Percentiles rank a stretch among this genome's conserved stretches.
Evolutionary conservation across 2,888 invertebrate species (phyloP).

Genomic region (Pocota personata): DNA sequence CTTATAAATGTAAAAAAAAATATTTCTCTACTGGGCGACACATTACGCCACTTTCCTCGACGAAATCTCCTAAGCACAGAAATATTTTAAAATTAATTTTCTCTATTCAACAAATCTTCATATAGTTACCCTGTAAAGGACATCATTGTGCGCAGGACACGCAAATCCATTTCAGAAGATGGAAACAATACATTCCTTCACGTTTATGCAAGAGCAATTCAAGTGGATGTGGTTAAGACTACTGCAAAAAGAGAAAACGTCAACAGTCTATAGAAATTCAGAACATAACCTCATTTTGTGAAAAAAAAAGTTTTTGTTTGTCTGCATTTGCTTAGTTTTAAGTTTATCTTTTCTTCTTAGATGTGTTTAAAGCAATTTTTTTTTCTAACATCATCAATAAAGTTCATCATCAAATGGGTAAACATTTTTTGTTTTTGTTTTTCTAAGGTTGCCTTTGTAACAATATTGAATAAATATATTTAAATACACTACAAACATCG

Average conservation of each 20-base stretch:
- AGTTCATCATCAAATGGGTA: not conserved
- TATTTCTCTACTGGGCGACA: too few relatives aligned
- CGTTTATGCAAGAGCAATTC: constrained; percentile 38
- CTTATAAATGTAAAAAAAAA: too few relatives aligned
- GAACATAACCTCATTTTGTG: constrained; percentile 53
- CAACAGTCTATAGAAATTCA: constrained; percentile 34
- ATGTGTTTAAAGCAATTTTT: not conserved
- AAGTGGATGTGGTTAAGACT: constrained; percentile 50
- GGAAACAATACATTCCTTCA: constrained; percentile 31
- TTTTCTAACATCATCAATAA: not conserved
- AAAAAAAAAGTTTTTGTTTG: constrained; percentile 6
- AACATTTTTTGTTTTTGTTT: not conserved
- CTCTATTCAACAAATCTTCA: not conserved
- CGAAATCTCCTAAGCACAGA: not conserved
- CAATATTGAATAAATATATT: not conserved
- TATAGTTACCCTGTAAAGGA: constrained; percentile 30
- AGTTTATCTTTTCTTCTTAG: not conserved
- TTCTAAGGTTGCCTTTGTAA: not conserved
- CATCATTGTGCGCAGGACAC: constrained; percentile 57
- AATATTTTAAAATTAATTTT: not conserved
- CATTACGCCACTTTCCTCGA: too few relatives aligned
- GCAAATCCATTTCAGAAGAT: constrained; percentile 44
- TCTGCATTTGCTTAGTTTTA: constrained; percentile 6
- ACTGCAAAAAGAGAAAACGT: constrained; percentile 40
- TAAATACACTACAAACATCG: not conserved